Percentiles rank a stretch among this genome's conserved stretches.
phyloP scores from a whole-genome alignment of 1,140 invertebrate genomes.

The Eriocheir sinensis region DNA sequence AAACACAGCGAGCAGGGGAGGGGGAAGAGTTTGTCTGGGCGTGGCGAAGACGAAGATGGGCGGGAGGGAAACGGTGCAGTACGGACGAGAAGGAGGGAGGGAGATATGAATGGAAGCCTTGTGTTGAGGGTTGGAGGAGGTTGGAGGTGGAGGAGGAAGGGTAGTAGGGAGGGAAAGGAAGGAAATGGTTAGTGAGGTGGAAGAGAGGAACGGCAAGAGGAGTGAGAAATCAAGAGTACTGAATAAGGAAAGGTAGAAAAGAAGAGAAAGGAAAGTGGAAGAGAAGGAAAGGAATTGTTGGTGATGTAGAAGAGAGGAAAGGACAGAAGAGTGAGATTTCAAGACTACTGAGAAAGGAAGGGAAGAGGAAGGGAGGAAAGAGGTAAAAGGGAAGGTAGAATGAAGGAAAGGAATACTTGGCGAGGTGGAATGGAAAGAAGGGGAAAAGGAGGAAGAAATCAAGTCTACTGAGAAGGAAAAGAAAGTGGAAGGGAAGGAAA shows the following conservation, averaged over 20 bases:
- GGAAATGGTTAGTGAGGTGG: no score
- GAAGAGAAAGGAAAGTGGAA: neutral
- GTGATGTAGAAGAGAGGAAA: no score
- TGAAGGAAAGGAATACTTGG: neutral
- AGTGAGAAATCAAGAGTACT: neutral
- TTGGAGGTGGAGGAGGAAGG: neutral
- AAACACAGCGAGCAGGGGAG: no score
- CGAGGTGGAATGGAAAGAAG: neutral
- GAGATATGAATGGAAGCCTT: no score
- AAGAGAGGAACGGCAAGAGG: no score
- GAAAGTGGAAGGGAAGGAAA: neutral
- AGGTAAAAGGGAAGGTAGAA: neutral
- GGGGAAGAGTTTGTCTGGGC: neutral
- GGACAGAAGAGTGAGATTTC: neutral
- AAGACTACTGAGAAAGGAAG: no score
- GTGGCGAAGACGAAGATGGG: no score
- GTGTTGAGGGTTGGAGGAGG: no score
- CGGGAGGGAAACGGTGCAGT: no score
- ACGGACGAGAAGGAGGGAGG: neutral
- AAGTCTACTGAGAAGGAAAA: no score
- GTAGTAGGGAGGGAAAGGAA: neutral
- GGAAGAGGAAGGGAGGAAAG: neutral
- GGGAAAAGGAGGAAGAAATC: neutral
- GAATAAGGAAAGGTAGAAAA: neutral
- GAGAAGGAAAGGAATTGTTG: no score